phyloP scores from a whole-genome alignment of 2,797 vertebrate genomes.

The Centropyge bicolor region DNA sequence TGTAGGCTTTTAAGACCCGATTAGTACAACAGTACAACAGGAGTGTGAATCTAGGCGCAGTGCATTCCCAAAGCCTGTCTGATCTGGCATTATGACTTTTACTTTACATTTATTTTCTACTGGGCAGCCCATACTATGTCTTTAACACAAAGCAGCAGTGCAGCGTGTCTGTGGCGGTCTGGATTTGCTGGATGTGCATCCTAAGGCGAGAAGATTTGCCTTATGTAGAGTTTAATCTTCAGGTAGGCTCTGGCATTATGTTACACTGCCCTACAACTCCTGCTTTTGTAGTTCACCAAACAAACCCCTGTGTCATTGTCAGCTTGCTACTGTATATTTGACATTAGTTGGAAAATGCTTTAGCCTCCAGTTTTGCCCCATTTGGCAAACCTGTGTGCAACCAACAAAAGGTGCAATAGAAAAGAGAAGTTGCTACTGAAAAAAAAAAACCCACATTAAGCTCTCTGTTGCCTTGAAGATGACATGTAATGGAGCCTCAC shows the following conservation, averaged over 20 bases:
- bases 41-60: slow-evolving; percentile 76
- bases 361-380: slow-evolving; percentile 44
- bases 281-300: slow-evolving; percentile 36
- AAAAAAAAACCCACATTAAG: slow-evolving; percentile 21
- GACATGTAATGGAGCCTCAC: slow-evolving; percentile 7
- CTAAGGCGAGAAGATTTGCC: neutral
- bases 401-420: slow-evolving; percentile 39
- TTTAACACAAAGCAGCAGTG: neutral
- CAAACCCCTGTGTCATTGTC: slow-evolving; percentile 56
- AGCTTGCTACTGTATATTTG: slow-evolving; percentile 50
- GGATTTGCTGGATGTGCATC: neutral
- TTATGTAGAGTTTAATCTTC: slow-evolving; percentile 5
- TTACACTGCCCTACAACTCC: slow-evolving; percentile 39
- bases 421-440: slow-evolving; percentile 31
- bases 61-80: slow-evolving; percentile 82
- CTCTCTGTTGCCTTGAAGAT: slow-evolving; percentile 17
- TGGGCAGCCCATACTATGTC: neutral
- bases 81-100: slow-evolving; percentile 81
- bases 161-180: neutral
- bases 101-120: slow-evolving; percentile 62
- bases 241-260: slow-evolving; percentile 24
- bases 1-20: slow-evolving; percentile 84
- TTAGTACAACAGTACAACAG: slow-evolving; percentile 83
- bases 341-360: slow-evolving; percentile 42
- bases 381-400: slow-evolving; percentile 51